Base-by-base conservation (phyloP, 1,140 invertebrate genomes). In the Heliothis subflexa region DNA sequence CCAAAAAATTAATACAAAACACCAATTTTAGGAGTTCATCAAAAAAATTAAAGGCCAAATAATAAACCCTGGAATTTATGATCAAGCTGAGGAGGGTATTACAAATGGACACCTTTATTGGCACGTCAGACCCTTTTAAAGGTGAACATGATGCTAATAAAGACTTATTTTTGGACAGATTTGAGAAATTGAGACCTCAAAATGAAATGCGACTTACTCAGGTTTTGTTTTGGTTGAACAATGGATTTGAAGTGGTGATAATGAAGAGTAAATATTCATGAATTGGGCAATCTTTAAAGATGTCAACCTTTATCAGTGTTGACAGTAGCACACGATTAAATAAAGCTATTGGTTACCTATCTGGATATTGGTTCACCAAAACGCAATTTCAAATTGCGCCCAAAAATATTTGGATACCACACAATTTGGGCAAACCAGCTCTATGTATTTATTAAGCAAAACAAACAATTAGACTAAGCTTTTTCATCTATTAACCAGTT, bases 91-190 rank as follows among this genome's bases (percentile, higher is more conserved):
- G 72, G 84, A 83, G 78, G 82, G 80, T 85, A 68, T 81, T 85
- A 80, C 73, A 83, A 85, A 85, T 79, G 81, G 82, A 81, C 80
- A 83, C 54, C 81, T 85, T 85, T 83, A 83, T 83, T 82, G 75
- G 57, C 54, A 33, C 59, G 80, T 80, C 80, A 78, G 78, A 73
- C 82, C 77, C 80, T 78, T 80, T 61, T 64, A 52, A 16, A 50
- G 68, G 57, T 72, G 78, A 75, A 64, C 73, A 64, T 62, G 45
- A 61, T 59, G 55, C 25, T 49, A 75, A 64, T 75, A 75, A 75
- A 54, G 73, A 62, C 47, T 75, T 62, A 75, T 75, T 75, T 50
- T 49, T 21, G 47, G 13, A 33, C 54, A 13, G 28, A 64, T 11
- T 61, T 59, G 66, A 70, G 47, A 52, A 70, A 70, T 70, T 70